phyloP scores from a whole-genome alignment of 2,113 vertebrate species.

The Perca schrenkii region DNA sequence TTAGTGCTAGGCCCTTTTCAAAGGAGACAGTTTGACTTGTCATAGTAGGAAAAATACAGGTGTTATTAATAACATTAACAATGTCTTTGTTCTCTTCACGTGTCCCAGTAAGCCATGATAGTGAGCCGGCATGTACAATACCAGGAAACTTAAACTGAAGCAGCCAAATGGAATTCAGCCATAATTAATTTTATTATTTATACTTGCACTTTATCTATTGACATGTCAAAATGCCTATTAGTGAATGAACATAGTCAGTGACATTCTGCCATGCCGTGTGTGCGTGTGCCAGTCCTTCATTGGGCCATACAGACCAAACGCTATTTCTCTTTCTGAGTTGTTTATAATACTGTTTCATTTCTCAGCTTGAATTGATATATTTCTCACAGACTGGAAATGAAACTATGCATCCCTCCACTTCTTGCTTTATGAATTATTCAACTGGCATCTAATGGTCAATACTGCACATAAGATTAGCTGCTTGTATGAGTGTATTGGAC shows the following conservation, averaged over 20 bases:
- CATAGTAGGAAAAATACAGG: not conserved
- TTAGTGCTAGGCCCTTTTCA: not conserved
- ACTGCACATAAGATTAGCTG: constrained; percentile 68
- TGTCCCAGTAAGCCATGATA: not conserved
- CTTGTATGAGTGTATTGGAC: constrained; percentile 68
- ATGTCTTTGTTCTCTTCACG: too few relatives aligned
- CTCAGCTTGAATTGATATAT: constrained; percentile 43
- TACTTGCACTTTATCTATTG: not conserved
- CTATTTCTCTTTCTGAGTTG: constrained; percentile 31
- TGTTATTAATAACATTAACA: not conserved
- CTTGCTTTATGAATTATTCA: constrained; percentile 73
- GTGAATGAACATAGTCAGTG: constrained; percentile 1
- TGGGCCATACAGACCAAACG: not conserved
- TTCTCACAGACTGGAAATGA: constrained; percentile 40
- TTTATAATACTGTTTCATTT: constrained; percentile 41
- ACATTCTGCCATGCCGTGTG: not conserved
- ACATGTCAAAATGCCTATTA: not conserved
- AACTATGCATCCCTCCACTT: constrained; percentile 43
- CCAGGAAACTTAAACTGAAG: not conserved
- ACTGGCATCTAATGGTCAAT: constrained; percentile 69
- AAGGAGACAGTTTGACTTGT: not conserved
- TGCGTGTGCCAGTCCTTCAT: not conserved
- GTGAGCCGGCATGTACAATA: not conserved
- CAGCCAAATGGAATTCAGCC: constrained; percentile 6
- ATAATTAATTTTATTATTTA: not conserved